Percentiles rank a stretch among this genome's conserved stretches.
Evolutionary conservation across 2,888 invertebrate genomes (phyloP).

Genomic region (Epistrophe grossulariae): DNA sequence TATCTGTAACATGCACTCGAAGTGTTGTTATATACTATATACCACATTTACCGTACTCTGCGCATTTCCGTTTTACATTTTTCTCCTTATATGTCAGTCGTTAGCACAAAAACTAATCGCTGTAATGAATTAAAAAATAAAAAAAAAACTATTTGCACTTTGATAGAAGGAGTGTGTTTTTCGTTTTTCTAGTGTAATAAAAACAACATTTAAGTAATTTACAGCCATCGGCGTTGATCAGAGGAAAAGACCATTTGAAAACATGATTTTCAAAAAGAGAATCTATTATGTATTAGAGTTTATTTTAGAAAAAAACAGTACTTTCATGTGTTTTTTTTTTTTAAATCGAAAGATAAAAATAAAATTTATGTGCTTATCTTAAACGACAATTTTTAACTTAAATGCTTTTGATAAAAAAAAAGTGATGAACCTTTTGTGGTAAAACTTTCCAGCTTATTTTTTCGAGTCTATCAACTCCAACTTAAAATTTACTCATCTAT

Average conservation of each 20-base stretch:
- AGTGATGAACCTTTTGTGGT: too few species aligned
- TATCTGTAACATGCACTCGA: constrained; percentile 3
- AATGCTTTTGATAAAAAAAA: too few species aligned
- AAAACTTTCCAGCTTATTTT: too few species aligned
- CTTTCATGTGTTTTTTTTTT: too few species aligned
- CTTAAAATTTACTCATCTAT: too few species aligned
- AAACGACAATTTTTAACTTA: too few species aligned
- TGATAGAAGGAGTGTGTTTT: neutral
- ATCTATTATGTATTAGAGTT: neutral
- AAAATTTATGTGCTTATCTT: too few species aligned
- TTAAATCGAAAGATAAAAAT: too few species aligned
- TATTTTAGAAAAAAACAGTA: too few species aligned
- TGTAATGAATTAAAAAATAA: constrained; percentile 6
- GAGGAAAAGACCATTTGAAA: neutral
- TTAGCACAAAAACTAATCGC: constrained; percentile 29
- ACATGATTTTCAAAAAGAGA: neutral
- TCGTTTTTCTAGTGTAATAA: neutral
- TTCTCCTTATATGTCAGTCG: constrained; percentile 23
- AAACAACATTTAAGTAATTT: neutral
- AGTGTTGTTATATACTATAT: neutral
- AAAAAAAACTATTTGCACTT: neutral
- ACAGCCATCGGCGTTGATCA: neutral
- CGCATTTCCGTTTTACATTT: constrained; percentile 30
- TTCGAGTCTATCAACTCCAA: too few species aligned
- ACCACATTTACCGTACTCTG: constrained; percentile 2